A percentile compares a stretch with the other conserved stretches of the same genome.
Evolutionary conservation across 2,797 vertebrate species (phyloP).

Genomic region (Lithobates pipiens): DNA sequence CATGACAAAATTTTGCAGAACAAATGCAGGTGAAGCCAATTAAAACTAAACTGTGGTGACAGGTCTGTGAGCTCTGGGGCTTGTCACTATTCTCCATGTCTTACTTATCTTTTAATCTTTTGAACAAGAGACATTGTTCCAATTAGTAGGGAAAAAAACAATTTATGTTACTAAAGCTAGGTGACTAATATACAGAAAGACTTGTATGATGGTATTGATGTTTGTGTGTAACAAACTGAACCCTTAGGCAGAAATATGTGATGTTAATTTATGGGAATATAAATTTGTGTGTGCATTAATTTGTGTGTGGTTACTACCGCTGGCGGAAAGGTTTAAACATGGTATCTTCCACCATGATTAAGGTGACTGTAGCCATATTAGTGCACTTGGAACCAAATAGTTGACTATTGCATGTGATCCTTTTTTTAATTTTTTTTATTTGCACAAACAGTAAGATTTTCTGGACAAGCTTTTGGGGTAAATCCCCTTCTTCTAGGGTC

Average conservation of each 20-base stretch:
- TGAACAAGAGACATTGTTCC: slow-evolving; percentile 28
- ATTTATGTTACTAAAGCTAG: slow-evolving; percentile 17
- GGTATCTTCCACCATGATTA: too few species aligned
- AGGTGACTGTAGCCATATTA: too few species aligned
- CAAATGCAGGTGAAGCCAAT: slow-evolving; percentile 34
- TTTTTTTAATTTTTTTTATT: too few species aligned
- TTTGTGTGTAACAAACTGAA: slow-evolving; percentile 21
- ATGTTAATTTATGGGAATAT: too few species aligned
- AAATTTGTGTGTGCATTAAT: too few species aligned
- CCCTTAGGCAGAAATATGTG: not conserved
- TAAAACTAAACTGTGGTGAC: slow-evolving; percentile 18
- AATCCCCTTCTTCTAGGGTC: too few species aligned
- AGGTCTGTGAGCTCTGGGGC: slow-evolving; percentile 20
- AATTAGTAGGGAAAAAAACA: slow-evolving; percentile 35
- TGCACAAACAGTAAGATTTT: too few species aligned
- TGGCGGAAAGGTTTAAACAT: too few species aligned
- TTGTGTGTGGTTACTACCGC: too few species aligned
- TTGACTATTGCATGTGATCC: too few species aligned
- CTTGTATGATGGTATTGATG: slow-evolving; percentile 24
- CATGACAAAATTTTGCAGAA: slow-evolving; percentile 4
- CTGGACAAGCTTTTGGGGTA: too few species aligned
- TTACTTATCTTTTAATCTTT: not conserved
- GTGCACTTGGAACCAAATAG: too few species aligned
- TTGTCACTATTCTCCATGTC: not conserved
- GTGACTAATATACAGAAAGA: slow-evolving; percentile 5